A percentile compares a stretch with the other conserved stretches of the same genome.
These are phyloP conservation scores for Babyrousa celebensis DNA, from an alignment of 2,797 vertebrate genomes.

Conservation along the genomic window DNA sequence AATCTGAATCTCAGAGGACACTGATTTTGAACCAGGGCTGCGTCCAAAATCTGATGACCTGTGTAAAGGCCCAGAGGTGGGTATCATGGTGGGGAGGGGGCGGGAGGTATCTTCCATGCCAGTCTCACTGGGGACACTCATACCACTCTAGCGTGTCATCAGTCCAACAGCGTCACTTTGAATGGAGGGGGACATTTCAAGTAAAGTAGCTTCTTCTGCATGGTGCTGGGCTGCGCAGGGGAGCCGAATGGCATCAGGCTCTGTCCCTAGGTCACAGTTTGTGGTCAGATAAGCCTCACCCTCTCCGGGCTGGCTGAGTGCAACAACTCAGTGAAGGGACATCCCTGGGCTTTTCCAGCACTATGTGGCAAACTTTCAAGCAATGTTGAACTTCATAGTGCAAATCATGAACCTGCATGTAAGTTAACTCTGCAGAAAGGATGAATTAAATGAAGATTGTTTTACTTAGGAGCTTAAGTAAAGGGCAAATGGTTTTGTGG, in stretches of 20 bases:
- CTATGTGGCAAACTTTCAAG: background rate
- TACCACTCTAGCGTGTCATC: accelerated
- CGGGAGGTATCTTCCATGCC: accelerated
- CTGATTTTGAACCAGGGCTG: background rate
- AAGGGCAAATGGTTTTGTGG: background rate
- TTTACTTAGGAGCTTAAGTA: background rate
- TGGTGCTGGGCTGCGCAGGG: background rate
- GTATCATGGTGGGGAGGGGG: accelerated
- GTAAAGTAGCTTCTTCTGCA: no score
- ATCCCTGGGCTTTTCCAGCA: background rate
- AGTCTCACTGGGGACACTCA: background rate
- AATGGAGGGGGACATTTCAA: no score
- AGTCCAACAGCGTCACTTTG: background rate
- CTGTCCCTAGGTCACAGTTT: accelerated
- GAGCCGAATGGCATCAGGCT: background rate
- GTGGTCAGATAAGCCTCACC: background rate
- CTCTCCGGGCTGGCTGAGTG: background rate
- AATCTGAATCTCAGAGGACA: background rate
- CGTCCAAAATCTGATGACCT: background rate
- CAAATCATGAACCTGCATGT: background rate
- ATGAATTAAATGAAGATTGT: background rate
- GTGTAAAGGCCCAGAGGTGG: background rate
- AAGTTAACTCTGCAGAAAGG: background rate
- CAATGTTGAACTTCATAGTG: background rate
- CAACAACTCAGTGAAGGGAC: background rate